Percentiles rank a stretch among this genome's conserved stretches.
Evolutionary conservation across 37 sponge, comb jelly and placozoan genomes (phyloP).

Genomic region (Cliona cf. orientalis): DNA sequence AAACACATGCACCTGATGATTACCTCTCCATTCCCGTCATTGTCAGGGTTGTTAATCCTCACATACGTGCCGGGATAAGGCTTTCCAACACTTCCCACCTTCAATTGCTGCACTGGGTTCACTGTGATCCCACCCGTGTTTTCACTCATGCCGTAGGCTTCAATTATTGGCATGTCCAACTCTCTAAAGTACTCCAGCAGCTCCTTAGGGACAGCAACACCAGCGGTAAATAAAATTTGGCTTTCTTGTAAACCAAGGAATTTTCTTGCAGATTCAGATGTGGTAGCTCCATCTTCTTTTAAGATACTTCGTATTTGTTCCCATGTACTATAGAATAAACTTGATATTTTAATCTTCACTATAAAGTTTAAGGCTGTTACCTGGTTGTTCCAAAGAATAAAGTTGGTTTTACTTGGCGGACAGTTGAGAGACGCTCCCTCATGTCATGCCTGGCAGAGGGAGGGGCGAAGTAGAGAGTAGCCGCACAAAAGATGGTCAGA

Average conservation of each 20-base stretch:
- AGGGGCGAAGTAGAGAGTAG: background rate
- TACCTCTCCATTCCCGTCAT: constrained; percentile 80
- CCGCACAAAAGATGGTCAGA: background rate
- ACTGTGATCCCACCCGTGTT: constrained; percentile 36
- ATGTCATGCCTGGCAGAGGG: background rate
- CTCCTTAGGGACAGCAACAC: constrained; percentile 76
- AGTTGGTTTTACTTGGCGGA: background rate
- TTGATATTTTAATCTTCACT: background rate
- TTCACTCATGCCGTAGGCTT: constrained; percentile 73
- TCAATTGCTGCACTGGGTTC: constrained; percentile 38
- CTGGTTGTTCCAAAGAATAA: background rate
- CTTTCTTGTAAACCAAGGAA: constrained; percentile 33
- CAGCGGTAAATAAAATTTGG: constrained; percentile 39
- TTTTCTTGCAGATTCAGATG: background rate
- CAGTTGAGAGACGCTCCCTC: background rate
- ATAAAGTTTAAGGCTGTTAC: background rate
- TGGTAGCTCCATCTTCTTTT: background rate
- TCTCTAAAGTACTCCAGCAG: constrained; percentile 71
- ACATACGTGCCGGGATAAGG: constrained; percentile 43
- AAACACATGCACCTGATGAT: too few relatives aligned
- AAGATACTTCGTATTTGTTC: background rate
- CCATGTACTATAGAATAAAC: background rate
- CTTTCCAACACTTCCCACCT: constrained; percentile 56
- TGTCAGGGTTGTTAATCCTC: constrained; percentile 70
- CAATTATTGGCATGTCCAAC: constrained; percentile 76